Evolutionary conservation across 2,797 vertebrate genomes (phyloP), one percentile per base, ranked within the genome.

Genomic region (Botia almorhae): DNA sequence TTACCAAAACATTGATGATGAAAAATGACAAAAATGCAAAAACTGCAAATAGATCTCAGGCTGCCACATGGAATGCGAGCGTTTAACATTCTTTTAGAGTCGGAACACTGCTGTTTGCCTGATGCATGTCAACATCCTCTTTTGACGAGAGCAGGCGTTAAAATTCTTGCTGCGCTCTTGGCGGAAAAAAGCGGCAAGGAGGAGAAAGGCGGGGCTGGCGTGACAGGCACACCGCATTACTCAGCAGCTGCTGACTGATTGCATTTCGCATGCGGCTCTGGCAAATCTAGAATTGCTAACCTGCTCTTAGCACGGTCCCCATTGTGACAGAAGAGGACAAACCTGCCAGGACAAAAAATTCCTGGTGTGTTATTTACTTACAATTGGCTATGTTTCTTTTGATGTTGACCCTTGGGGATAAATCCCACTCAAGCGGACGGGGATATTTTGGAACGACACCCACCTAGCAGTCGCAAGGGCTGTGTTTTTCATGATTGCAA

Each of bases 171-270:
- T 43, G 74, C 75, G 83, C 86, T 86, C 84, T 58, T 67, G 51
- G 85, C 76, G 53, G 68, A 78, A 56, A 74, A 79, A 46, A 80
- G 71, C 70, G 39, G 64, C 78, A 84, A 60, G 69, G 53, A 61
- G 75, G 69, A 69, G 48, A 78, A 69, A 69, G 67, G 55, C 23
- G 48, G 39, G 36, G 80, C 78, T 85, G 80, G 71, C 77, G 81
- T 89, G 90, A 90, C 88, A 91, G 85, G 67, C 51, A 39, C 80
- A 80, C 76, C 83, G 84, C 84, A 86, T 89, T 87, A 87, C 85
- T 74, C 58, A 85, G 87, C 89, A 90, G 88, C 88, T 86, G 83
- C 87, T 88, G 90, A 90, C 83, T 89, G 88, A 89, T 90, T 90
- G 83, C 83, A 86, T 89, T 90, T 86, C 87, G 84, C 87, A 84